These are phyloP conservation scores for Acropternis orthonyx DNA, from an alignment of 2,797 vertebrate species.

Conservation along the genomic window DNA sequence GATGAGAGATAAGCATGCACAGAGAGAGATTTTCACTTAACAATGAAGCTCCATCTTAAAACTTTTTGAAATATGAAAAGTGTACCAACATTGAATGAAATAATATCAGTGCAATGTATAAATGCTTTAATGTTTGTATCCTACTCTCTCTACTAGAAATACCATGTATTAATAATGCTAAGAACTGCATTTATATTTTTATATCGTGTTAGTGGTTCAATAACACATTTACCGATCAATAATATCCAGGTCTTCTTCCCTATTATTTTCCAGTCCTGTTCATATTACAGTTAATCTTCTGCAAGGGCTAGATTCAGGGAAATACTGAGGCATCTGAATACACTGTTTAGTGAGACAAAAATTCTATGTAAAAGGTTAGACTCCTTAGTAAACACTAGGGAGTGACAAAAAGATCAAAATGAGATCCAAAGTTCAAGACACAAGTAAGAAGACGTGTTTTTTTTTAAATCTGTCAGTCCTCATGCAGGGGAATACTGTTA, in stretches of 20 bases:
- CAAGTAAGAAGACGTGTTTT: rapidly evolving
- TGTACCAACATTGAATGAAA: neutral
- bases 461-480: neutral
- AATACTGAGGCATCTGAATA: neutral
- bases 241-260: neutral
- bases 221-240: neutral
- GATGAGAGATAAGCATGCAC: neutral
- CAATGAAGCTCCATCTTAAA: neutral
- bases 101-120: neutral
- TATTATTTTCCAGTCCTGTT: neutral
- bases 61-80: neutral
- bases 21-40: neutral
- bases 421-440: neutral
- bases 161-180: neutral
- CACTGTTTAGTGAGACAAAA: neutral
- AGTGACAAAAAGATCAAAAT: neutral
- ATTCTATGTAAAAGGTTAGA: neutral
- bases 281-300: neutral
- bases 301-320: neutral
- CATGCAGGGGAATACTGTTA: neutral
- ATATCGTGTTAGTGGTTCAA: neutral
- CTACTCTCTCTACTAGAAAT: neutral
- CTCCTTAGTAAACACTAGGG: neutral
- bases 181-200: neutral
- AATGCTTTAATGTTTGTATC: neutral